Evolutionary conservation across 2,113 vertebrate species (phyloP).

Genomic region (Gambusia holbrooki): DNA sequence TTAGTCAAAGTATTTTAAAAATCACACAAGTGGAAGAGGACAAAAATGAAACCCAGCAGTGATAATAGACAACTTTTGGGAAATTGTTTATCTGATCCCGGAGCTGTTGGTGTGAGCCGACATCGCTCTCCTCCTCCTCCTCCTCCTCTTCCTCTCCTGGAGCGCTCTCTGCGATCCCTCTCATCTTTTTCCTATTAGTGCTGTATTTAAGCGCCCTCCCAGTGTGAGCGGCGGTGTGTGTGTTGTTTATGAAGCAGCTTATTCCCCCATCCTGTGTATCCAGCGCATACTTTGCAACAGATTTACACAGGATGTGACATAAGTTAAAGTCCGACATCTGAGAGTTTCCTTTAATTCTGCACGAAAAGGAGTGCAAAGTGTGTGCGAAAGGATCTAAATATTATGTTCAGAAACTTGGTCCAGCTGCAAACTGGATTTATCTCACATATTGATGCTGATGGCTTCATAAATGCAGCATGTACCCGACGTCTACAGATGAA

Average conservation of each 20-base stretch:
- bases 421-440: neutral
- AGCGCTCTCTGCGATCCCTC: slow-evolving; percentile 59
- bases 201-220: slow-evolving; percentile 73
- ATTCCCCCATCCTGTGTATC: slow-evolving; percentile 39
- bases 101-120: slow-evolving; percentile 18
- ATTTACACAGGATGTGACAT: neutral
- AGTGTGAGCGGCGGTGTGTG: slow-evolving; percentile 48
- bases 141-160: slow-evolving; percentile 31
- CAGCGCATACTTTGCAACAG: slow-evolving; percentile 15
- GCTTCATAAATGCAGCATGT: neutral
- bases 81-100: slow-evolving; percentile 12
- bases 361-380: neutral
- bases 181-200: slow-evolving; percentile 81
- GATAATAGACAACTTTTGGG: slow-evolving; percentile 9
- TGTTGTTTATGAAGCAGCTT: slow-evolving; percentile 65
- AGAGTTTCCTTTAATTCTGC: neutral
- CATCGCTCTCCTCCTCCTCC: slow-evolving; percentile 4
- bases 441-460: neutral
- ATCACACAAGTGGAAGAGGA: neutral
- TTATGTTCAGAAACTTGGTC: neutral
- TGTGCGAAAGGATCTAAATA: neutral
- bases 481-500: neutral
- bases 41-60: neutral
- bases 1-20: neutral
- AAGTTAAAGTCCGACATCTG: neutral